Evolutionary conservation across 2,888 invertebrate genomes (phyloP).

Genomic region (Rapana venosa): DNA sequence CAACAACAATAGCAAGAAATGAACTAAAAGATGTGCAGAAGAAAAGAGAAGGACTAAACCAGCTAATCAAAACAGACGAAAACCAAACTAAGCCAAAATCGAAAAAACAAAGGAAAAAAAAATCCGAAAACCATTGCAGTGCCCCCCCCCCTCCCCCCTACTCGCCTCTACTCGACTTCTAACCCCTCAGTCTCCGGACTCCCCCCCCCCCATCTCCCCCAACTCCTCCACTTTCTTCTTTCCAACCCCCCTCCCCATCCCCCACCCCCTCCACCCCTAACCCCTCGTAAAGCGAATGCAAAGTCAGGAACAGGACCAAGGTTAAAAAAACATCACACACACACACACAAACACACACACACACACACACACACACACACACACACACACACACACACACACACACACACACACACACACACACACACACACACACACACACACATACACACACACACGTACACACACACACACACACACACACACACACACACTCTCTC

Average conservation of each 20-base stretch:
- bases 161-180: neutral
- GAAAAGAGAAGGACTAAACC: neutral
- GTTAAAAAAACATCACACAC: neutral
- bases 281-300: too few relatives aligned
- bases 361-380: too few relatives aligned
- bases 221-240: neutral
- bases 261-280: neutral
- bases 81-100: too few relatives aligned
- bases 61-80: too few relatives aligned
- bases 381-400: too few relatives aligned
- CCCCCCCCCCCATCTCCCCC: neutral
- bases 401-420: too few relatives aligned
- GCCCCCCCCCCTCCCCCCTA: neutral
- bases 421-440: too few relatives aligned
- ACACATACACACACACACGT: too few relatives aligned
- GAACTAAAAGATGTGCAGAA: neutral
- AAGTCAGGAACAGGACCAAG: too few relatives aligned
- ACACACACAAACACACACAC: too few relatives aligned
- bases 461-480: too few relatives aligned
- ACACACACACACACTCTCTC: too few relatives aligned
- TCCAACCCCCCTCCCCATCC: neutral
- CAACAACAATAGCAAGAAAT: neutral
- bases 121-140: neutral
- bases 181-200: neutral
- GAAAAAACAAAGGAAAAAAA: neutral